Conservation (phyloP, 2,113 vertebrate species). For the Eleginops maclovinus region DNA sequence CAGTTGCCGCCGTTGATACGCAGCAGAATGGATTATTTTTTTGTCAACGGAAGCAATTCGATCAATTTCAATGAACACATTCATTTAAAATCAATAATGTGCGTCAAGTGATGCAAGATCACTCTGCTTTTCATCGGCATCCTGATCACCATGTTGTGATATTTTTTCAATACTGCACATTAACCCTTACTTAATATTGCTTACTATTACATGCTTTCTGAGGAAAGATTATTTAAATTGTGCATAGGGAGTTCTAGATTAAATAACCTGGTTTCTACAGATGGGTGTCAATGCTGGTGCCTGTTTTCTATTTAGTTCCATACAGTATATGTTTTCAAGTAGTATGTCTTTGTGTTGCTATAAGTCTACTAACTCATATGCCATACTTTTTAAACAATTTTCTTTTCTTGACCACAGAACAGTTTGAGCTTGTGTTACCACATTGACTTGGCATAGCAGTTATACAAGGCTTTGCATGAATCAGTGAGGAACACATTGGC, state of each 20-base stretch:
- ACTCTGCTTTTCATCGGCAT: too few species aligned
- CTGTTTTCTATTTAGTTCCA: not conserved
- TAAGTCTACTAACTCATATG: not conserved
- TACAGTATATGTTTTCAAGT: not conserved
- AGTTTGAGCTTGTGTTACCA: constrained; percentile 1
- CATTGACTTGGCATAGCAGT: constrained; percentile 21
- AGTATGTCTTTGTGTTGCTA: not conserved
- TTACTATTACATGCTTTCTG: not conserved
- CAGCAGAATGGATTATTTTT: too few species aligned
- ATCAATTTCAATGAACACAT: too few species aligned
- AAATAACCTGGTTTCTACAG: not conserved
- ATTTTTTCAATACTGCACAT: too few species aligned
- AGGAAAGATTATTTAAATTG: not conserved
- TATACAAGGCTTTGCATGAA: constrained; percentile 19
- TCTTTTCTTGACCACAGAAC: constrained; percentile 14
- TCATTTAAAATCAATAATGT: too few species aligned
- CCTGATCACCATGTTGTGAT: too few species aligned
- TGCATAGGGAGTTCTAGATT: not conserved
- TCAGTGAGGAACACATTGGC: constrained; percentile 23
- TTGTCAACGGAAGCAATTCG: too few species aligned
- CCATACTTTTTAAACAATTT: not conserved
- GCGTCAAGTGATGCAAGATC: too few species aligned
- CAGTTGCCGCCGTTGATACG: too few species aligned
- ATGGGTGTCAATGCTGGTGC: not conserved
- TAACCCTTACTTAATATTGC: not conserved